Evolutionary conservation across 2,797 vertebrate species (phyloP).

Genomic region (Xenopus petersii): DNA sequence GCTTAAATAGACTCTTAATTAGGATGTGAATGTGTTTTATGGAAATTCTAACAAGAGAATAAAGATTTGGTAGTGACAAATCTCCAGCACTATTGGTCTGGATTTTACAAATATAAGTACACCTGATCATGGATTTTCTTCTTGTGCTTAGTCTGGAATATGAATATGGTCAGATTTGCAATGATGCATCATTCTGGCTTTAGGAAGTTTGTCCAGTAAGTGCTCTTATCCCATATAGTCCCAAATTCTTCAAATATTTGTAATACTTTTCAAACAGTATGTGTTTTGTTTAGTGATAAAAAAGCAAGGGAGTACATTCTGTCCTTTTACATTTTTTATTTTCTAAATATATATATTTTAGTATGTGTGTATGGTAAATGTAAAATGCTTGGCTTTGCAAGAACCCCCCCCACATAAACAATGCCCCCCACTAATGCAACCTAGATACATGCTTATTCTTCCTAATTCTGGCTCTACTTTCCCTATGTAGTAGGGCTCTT

Average conservation of each 20-base stretch:
- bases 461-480: too few species aligned
- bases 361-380: slow-evolving; percentile 11
- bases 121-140: slow-evolving; percentile 32
- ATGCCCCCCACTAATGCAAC: slow-evolving; percentile 16
- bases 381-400: too few species aligned
- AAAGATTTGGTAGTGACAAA: too few species aligned
- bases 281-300: slow-evolving; percentile 20
- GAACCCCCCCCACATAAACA: slow-evolving; percentile 1
- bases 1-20: too few species aligned
- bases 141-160: slow-evolving; percentile 20
- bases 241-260: slow-evolving; percentile 34
- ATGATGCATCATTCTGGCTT: slow-evolving; percentile 28
- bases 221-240: slow-evolving; percentile 26
- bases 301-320: not conserved
- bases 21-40: too few species aligned
- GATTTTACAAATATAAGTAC: slow-evolving; percentile 26
- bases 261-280: slow-evolving; percentile 24
- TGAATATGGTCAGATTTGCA: slow-evolving; percentile 32
- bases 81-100: slow-evolving; percentile 7
- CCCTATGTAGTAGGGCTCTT: too few species aligned
- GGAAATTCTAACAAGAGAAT: too few species aligned
- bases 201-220: slow-evolving; percentile 35
- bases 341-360: too few species aligned
- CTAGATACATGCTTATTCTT: not conserved
- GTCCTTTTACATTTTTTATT: too few species aligned